Conservation (phyloP, 2,113 vertebrate genomes). For the Trinectes maculatus region DNA sequence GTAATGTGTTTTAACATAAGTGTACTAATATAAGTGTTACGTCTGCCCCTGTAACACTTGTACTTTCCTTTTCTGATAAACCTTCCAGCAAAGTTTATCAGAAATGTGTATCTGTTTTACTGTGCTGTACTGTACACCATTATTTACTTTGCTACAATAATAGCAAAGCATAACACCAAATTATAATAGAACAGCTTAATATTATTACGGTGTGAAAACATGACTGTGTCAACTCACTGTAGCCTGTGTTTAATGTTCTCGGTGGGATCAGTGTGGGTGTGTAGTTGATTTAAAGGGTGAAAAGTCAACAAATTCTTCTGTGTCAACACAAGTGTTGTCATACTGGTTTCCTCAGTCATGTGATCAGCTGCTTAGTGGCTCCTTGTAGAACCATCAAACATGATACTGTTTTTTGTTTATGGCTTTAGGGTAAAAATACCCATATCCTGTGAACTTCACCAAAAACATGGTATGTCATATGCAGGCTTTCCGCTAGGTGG, state of each 20-base stretch:
- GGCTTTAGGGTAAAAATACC: neutral
- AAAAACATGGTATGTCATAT: neutral
- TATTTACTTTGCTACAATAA: too few relatives aligned
- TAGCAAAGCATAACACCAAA: neutral
- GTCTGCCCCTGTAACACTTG: too few relatives aligned
- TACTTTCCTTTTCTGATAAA: too few relatives aligned
- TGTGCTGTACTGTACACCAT: neutral
- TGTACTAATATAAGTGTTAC: too few relatives aligned
- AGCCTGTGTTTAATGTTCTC: slow-evolving; percentile 17
- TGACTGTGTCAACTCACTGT: neutral
- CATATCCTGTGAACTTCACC: neutral
- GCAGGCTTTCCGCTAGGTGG: slow-evolving; percentile 31
- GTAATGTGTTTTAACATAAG: too few relatives aligned
- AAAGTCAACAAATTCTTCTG: slow-evolving; percentile 46
- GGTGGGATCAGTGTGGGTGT: slow-evolving; percentile 29
- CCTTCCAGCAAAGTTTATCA: too few relatives aligned
- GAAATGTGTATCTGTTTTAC: too few relatives aligned
- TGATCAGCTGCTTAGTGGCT: neutral
- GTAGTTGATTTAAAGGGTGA: slow-evolving; percentile 44
- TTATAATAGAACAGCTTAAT: neutral
- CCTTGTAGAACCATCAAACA: neutral
- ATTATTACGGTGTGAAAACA: too few relatives aligned
- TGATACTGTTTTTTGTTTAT: neutral
- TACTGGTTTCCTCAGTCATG: slow-evolving; percentile 31
- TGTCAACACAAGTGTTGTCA: slow-evolving; percentile 48